These are phyloP conservation scores for Amphiura filiformis DNA, from an alignment of 35 echinoderm and acorn worm species.

Conservation along the genomic window DNA sequence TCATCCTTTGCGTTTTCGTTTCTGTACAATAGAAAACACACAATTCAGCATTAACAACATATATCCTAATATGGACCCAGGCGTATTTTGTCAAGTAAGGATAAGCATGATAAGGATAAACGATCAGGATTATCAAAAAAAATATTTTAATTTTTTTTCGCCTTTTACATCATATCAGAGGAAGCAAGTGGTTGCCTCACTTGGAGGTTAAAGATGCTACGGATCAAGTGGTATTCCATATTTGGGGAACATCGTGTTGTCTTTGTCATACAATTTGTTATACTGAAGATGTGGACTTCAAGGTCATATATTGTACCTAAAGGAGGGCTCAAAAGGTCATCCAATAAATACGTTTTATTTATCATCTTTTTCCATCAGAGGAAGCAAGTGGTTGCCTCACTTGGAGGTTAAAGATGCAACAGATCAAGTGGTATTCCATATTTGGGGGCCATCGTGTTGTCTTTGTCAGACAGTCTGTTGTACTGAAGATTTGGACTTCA, in stretches of 20 bases:
- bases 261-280: conserved; percentile 78
- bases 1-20: too few relatives aligned
- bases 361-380: conserved; percentile 24
- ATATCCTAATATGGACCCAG: too few relatives aligned
- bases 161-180: not conserved
- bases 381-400: conserved; percentile 62
- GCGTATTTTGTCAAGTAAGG: too few relatives aligned
- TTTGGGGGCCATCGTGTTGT: conserved; percentile 63
- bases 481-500: not conserved
- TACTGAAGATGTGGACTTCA: conserved; percentile 74
- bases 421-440: conserved; percentile 41
- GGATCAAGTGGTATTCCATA: not conserved
- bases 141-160: too few relatives aligned
- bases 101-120: too few relatives aligned
- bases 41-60: too few relatives aligned
- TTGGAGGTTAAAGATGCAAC: conserved; percentile 63
- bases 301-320: too few relatives aligned
- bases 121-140: too few relatives aligned
- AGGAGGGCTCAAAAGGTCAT: too few relatives aligned
- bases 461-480: not conserved
- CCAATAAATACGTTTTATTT: too few relatives aligned
- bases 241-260: conserved; percentile 47
- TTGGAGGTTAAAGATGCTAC: not conserved
- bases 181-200: not conserved
- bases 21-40: too few relatives aligned